Evolutionary conservation across 1,140 invertebrate genomes (phyloP).

Genomic region (Drosophila oshimai): DNA sequence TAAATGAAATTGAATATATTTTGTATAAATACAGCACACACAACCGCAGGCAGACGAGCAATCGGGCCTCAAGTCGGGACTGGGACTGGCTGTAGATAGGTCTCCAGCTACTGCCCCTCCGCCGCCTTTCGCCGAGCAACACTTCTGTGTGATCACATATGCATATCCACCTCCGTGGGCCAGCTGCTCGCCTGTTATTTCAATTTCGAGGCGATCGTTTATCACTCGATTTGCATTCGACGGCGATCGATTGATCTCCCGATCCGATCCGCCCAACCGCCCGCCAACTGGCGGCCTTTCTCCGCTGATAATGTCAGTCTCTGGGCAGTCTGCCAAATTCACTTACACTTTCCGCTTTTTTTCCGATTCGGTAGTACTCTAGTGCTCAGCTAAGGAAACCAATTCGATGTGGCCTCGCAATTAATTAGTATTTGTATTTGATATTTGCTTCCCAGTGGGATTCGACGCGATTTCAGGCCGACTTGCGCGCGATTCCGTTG

Average conservation of each 20-base stretch:
- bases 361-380: not conserved
- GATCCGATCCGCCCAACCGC: conserved; percentile 20
- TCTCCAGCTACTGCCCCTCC: conserved; percentile 25
- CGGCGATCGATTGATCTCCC: conserved; percentile 38
- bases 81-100: conserved; percentile 49
- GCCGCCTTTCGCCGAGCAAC: not conserved
- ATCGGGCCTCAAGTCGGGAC: conserved; percentile 33
- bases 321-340: conserved; percentile 45
- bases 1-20: conserved; percentile 76
- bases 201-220: conserved; percentile 77
- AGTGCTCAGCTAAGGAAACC: not conserved
- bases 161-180: conserved; percentile 36
- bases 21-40: conserved; percentile 71
- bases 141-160: conserved; percentile 8
- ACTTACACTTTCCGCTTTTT: conserved; percentile 69
- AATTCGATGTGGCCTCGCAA: conserved; percentile 8
- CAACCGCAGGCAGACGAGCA: conserved; percentile 47
- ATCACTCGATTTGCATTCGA: conserved; percentile 79
- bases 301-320: conserved; percentile 67
- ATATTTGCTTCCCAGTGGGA: not conserved
- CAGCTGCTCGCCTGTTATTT: conserved; percentile 79
- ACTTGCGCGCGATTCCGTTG: conserved; percentile 54
- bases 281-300: conserved; percentile 33
- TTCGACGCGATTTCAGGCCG: conserved; percentile 17
- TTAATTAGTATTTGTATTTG: conserved; percentile 17